Evolutionary conservation across 2,888 invertebrate species (phyloP).

Genomic region (Drosophila kambysellisi): DNA sequence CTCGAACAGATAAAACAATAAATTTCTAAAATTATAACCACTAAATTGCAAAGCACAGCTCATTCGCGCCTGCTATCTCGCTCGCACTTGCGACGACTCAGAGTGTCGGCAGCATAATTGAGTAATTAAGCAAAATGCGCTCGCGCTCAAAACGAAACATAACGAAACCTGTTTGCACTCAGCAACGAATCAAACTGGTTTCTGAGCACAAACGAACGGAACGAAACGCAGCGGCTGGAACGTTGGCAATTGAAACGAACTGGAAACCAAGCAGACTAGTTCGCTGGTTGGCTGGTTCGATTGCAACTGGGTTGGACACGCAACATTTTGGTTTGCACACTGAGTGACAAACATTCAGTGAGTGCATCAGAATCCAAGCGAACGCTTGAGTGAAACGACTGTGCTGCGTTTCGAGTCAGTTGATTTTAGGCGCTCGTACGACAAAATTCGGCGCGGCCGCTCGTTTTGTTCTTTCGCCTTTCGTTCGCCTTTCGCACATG

Average conservation of each 20-base stretch:
- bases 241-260: slow-evolving; percentile 37
- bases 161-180: slow-evolving; percentile 68
- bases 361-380: slow-evolving; percentile 40
- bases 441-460: slow-evolving; percentile 58
- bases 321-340: slow-evolving; percentile 35
- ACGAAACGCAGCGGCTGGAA: slow-evolving; percentile 31
- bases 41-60: slow-evolving; percentile 57
- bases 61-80: neutral
- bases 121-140: slow-evolving; percentile 70
- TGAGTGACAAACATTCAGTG: slow-evolving; percentile 53
- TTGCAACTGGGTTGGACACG: slow-evolving; percentile 34
- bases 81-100: neutral
- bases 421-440: slow-evolving; percentile 56
- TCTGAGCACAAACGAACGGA: slow-evolving; percentile 33
- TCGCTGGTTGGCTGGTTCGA: slow-evolving; percentile 42
- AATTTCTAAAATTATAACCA: slow-evolving; percentile 61
- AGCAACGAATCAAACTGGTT: slow-evolving; percentile 55
- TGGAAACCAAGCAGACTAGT: slow-evolving; percentile 20
- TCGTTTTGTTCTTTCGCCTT: slow-evolving; percentile 45
- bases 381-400: slow-evolving; percentile 57
- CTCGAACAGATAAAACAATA: slow-evolving; percentile 69
- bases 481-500: slow-evolving; percentile 40
- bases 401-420: slow-evolving; percentile 54
- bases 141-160: slow-evolving; percentile 47
- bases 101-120: slow-evolving; percentile 65